Base-by-base conservation (phyloP, 2,797 vertebrate species). In the Phrynocephalus vlangalii region DNA sequence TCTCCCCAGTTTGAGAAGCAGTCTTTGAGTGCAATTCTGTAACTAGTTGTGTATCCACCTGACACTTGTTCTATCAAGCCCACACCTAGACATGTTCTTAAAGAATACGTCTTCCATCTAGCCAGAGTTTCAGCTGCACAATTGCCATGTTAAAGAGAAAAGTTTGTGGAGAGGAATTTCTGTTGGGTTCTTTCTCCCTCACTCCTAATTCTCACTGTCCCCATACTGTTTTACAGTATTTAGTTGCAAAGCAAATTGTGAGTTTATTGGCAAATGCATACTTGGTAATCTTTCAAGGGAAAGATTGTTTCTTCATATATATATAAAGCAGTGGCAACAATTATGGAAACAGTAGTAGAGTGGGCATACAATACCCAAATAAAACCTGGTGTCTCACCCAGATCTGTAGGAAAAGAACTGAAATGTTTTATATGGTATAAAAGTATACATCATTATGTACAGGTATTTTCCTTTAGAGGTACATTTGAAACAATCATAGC, bases 401-500 rank as follows among this genome's bases (percentile, higher is more conserved):
- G 83, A 91, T 88, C 87, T 72, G 20, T 44, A 87, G 83, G 48
- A 1, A 79, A 81, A 88, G 16, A 4, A 0, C 5, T 79, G 33
- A 84, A 7, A 26, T n/a, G 33, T 16, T 75, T 22, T 30, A 77
- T 76, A 87, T 48, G 67, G 68, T 70, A 87, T 56, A 89, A 79
- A 92, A 91, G 2, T 48, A 80, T 67, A 6, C 48, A 20, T 24
- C 52, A 18, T 67, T 75, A n/a, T 0, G 0, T 72, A 28, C 38
- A 66, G 3, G 67, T 82, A 2, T 10, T n/a, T 86, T 88, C 33
- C 88, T 18, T 67, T 87, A 56, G 26, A 82, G 66, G 22, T 93
- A 52, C 82, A 79, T 92, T 90, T 90, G 87, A 78, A 92, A 83
- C 13, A 89, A 84, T 52, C 48, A 52, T 15, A 28, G 80, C 38